These are phyloP conservation scores for Solenopsis fugax DNA, from an alignment of 1,140 invertebrate species.

Conservation along the genomic window DNA sequence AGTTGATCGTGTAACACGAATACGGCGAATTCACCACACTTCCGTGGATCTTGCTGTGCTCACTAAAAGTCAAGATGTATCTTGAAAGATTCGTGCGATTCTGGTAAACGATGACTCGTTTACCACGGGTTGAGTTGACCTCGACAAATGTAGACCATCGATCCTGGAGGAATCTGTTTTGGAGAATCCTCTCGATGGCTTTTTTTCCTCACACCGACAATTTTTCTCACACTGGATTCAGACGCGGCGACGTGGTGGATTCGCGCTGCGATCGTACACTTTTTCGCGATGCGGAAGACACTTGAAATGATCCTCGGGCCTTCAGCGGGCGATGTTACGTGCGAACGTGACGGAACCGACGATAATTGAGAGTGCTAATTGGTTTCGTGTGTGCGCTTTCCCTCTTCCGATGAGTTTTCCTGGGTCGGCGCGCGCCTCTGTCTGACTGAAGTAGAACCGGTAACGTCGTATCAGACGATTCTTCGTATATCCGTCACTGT, in stretches of 20 bases:
- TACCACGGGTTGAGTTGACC: neutral
- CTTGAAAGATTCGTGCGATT: neutral
- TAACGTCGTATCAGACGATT: constrained; percentile 32
- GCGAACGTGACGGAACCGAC: constrained; percentile 23
- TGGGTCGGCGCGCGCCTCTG: constrained; percentile 5
- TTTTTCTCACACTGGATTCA: constrained; percentile 22
- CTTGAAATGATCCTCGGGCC: constrained; percentile 24
- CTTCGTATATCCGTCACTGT: constrained; percentile 29
- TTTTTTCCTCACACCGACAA: neutral
- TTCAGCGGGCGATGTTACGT: constrained; percentile 5
- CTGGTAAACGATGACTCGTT: neutral
- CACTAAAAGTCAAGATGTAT: constrained; percentile 20
- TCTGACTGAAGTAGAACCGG: neutral
- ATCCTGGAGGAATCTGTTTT: neutral
- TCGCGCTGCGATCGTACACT: constrained; percentile 49
- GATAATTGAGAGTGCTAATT: neutral
- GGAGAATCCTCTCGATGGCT: neutral
- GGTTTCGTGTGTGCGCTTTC: constrained; percentile 2
- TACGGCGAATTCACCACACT: constrained; percentile 37
- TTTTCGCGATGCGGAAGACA: constrained; percentile 48
- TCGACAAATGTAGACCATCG: constrained; percentile 16
- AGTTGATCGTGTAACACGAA: constrained; percentile 31
- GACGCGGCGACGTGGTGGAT: constrained; percentile 6
- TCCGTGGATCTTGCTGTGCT: constrained; percentile 24
- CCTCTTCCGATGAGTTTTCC: constrained; percentile 31